Percentiles rank a stretch among this genome's conserved stretches.
phyloP scores from a whole-genome alignment of 2,888 invertebrate genomes.

The Callyntrura guangdongensis region DNA sequence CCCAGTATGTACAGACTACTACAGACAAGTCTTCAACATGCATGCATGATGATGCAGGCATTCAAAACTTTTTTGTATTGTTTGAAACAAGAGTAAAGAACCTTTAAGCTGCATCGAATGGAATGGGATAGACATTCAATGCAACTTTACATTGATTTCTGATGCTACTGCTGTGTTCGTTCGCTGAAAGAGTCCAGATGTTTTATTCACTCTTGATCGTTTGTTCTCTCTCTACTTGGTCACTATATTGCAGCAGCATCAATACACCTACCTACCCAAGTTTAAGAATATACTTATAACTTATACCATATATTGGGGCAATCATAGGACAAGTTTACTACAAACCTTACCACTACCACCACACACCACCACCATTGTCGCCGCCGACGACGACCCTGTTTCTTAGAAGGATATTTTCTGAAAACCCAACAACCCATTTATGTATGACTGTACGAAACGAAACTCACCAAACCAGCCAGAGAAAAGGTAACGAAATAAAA shows the following conservation, averaged over 20 bases:
- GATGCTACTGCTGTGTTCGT: not conserved
- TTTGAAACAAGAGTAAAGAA: not conserved
- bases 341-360: not conserved
- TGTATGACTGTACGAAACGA: not conserved
- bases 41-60: conserved; percentile 10
- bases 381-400: conserved; percentile 66
- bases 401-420: conserved; percentile 71
- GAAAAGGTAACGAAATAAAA: not conserved
- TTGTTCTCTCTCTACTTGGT: not conserved
- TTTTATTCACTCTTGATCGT: conserved; percentile 59
- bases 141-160: not conserved
- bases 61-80: conserved; percentile 8
- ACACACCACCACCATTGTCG: not conserved
- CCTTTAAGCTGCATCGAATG: not conserved
- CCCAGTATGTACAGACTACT: no score
- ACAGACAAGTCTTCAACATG: not conserved
- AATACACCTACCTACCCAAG: not conserved
- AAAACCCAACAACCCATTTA: not conserved
- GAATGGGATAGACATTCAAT: not conserved
- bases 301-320: not conserved
- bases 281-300: not conserved
- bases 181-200: conserved; percentile 42
- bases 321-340: conserved; percentile 5
- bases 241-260: not conserved
- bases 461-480: not conserved